Evolutionary conservation across 2,113 vertebrate genomes (phyloP), one percentile per base, ranked within the genome.

Genomic region (Anarhynchus alexandrinus): DNA sequence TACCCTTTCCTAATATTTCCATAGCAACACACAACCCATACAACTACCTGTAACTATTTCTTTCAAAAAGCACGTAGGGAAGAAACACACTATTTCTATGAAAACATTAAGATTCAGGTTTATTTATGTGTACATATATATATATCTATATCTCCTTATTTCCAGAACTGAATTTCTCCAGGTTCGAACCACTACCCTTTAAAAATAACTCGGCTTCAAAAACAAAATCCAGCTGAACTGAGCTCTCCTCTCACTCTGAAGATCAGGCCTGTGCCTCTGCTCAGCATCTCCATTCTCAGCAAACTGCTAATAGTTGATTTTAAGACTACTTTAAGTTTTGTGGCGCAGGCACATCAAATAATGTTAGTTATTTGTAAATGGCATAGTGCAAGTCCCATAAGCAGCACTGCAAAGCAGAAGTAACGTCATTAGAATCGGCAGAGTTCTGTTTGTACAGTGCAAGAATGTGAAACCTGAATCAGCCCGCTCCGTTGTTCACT

Each of bases 1-100:
- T 94, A 84, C 13, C 12, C 27, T 14, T 85, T 69, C 66, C 43
- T 72, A 90, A 70, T 49, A 96, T 94, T 94, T 94, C 88, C 95
- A 96, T 93, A 92, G 94, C 73, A 95, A 93, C 94, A 81, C 69
- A 90, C 11, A 88, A 76, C 30, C 47, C 59, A 66, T 16, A 4
- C 14, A 93, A 90, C 40, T 69, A 73, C 36, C 23, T 71, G 29
- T 43, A 85, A 89, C 76, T 52, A 89, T 73, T 83, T 83, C 32
- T 89, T 67, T 67, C 62, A 47, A 82, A 90, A 74, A 82, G 21
- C 17, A 82, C 55, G 86, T 3, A 29, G 23, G 22, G 20, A 82
- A 88, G 32, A 77, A 90, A 92, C 19, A 11, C 34, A 45, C 11
- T 86, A 34, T 52, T 93, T 90, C 52, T 81, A 36, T 8, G 4